Conservation (phyloP, 2,888 invertebrate species). For the Stenichneumon culpator region DNA sequence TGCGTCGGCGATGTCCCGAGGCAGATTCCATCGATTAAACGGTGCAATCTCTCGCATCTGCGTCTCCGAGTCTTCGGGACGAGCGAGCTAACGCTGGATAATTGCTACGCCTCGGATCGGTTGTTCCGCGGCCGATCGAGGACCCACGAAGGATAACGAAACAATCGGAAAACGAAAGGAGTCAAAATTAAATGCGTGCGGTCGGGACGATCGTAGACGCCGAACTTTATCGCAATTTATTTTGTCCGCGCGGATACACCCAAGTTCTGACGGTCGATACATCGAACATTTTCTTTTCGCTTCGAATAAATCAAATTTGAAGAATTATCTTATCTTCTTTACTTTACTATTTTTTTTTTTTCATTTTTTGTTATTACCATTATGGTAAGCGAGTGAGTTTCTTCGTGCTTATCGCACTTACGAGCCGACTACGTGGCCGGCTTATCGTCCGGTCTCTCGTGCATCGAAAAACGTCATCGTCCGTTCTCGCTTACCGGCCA, state of each 20-base stretch:
- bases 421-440: background rate
- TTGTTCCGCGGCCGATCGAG: background rate
- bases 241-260: background rate
- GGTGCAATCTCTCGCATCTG: background rate
- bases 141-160: background rate
- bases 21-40: background rate
- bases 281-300: background rate
- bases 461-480: background rate
- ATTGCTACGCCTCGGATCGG: background rate
- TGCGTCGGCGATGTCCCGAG: background rate
- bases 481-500: background rate
- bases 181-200: background rate
- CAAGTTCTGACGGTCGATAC: background rate
- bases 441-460: background rate
- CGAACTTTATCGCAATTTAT: background rate
- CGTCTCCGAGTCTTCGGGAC: background rate
- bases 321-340: background rate
- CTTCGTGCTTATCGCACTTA: slow-evolving; percentile 22
- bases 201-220: background rate
- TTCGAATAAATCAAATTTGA: background rate
- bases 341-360: background rate
- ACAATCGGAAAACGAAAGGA: background rate
- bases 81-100: background rate
- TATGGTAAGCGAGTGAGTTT: background rate
- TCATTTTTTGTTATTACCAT: background rate